Base-by-base conservation (phyloP, 2,797 vertebrate genomes). In the Galaxias olidus region DNA sequence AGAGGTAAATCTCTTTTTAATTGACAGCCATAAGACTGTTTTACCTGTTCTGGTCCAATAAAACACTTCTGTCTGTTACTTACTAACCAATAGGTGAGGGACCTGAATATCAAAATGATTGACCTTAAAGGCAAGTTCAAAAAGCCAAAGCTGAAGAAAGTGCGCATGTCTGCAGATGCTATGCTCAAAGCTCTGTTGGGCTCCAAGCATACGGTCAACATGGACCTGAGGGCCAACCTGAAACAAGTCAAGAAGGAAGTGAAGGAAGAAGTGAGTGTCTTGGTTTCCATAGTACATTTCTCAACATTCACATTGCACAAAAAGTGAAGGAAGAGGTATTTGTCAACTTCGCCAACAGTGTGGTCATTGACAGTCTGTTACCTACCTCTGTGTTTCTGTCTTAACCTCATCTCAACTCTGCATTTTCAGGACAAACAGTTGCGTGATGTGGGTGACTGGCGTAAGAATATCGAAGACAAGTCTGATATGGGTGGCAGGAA, bases 101-200 rank as follows among this genome's bases (percentile, higher is more conserved):
- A 98, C 87, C 90, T 98, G 82, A 96, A 92, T 87, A 94, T 94
- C 51, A 98, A 98, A 78, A 94, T 98, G 12, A 93, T 98, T 71
- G 97, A 99, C 78, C 91, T 98, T 81, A 90, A 94, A 54, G 97
- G 96, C 74, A 99, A 99, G 85, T 98, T 98, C 84, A 95, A 96
- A 91, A 87, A 93, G 74, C 95, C 94, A 0, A 88, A 93, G 0
- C 87, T 91, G 74, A 86, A 87, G 58, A 84, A 94, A 56, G 93
- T 95, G 60, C 93, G 94, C 60, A 94, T 96, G 94, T 95, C 94
- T 0, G 94, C 94, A 0, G 94, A 95, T 0, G 94, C 93, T 0
- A 95, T 95, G 94, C 91, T 95, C 50, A 87, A 93, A 51, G 94
- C 94, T 0, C 83, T 96, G 77, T 87, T 95, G 76, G 94, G 94